Evolutionary conservation across 2,113 vertebrate genomes (phyloP), one percentile per base, ranked within the genome.

Genomic region (Leptobrachium leishanense): DNA sequence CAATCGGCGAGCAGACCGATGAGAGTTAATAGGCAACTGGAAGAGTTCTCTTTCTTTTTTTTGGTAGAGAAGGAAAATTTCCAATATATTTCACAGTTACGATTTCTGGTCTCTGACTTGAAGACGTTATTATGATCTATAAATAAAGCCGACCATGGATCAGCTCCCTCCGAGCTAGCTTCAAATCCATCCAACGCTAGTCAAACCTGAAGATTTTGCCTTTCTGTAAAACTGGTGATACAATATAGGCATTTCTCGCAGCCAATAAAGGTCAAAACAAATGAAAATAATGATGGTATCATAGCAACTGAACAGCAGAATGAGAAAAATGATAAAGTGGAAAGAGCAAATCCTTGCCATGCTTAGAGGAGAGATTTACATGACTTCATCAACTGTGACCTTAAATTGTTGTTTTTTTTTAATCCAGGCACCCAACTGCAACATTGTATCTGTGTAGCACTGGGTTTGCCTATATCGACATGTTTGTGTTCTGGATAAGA

Each of bases 211-310:
- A 81, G 64, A 43, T 8, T 55, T 40, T 62, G 65, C 69, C 53
- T 81, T 81, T 74, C 43, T 50, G 40, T 68, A 62, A 74, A 79
- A 68, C 9, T 64, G 20, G 71, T 81, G 68, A 81, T 74, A 68
- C 65, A 68, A 81, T 81, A 62, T 68, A 54, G 59, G 20, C 64
- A 74, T 80, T 67, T 79, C 74, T 67, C 41, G 39, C 46, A 1
- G 13, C 72, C 53, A 74, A 62, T 81, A 81, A 81, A 81, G 71
- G 78, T 74, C 78, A 81, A 74, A 74, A 55, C 57, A 81, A 80
- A 74, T 62, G 71, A 81, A 43, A n/a, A 66, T 59, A 68, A 68
- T 41, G 72, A 74, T 62, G n/a, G 78, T 81, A 74, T 59, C 78
- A 63, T 81, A 81, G 78, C 78, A 81, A 81, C 78, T 42, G 42